These are phyloP conservation scores for Onychomys torridus DNA, from an alignment of 2,797 vertebrate genomes.

Conservation along the genomic window DNA sequence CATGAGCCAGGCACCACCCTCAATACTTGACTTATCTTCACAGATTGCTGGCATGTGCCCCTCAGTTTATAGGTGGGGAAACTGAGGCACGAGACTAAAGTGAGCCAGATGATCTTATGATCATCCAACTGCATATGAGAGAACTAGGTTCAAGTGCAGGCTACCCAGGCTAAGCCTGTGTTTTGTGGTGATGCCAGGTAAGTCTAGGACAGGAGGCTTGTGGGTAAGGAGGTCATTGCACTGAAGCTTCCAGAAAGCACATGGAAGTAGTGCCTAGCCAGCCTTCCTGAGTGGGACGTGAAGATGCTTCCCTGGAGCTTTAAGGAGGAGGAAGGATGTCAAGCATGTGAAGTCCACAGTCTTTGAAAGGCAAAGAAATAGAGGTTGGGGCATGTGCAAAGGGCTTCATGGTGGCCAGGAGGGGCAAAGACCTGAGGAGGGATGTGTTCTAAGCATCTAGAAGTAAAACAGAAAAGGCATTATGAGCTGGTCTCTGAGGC, in stretches of 20 bases:
- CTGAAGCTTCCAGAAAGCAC: neutral
- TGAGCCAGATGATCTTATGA: neutral
- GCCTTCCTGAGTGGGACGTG: neutral
- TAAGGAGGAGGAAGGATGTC: neutral
- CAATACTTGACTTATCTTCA: neutral
- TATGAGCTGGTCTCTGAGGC: neutral
- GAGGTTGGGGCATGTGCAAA: too few species aligned
- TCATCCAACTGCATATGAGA: neutral
- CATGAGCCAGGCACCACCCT: neutral
- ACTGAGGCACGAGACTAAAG: neutral
- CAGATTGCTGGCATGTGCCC: neutral
- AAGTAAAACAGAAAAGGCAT: fast-evolving
- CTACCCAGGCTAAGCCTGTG: neutral
- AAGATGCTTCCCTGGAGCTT: neutral
- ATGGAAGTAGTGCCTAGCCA: neutral
- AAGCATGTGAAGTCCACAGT: neutral
- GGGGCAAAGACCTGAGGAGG: neutral
- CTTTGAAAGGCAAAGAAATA: neutral
- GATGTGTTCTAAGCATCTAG: neutral
- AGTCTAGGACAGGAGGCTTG: neutral
- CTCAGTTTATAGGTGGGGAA: neutral
- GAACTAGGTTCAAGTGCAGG: neutral
- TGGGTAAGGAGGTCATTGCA: neutral
- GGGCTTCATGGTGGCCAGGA: neutral
- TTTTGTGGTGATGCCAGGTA: neutral